phyloP scores from a whole-genome alignment of 2,113 vertebrate species.

The Ailurus styani region DNA sequence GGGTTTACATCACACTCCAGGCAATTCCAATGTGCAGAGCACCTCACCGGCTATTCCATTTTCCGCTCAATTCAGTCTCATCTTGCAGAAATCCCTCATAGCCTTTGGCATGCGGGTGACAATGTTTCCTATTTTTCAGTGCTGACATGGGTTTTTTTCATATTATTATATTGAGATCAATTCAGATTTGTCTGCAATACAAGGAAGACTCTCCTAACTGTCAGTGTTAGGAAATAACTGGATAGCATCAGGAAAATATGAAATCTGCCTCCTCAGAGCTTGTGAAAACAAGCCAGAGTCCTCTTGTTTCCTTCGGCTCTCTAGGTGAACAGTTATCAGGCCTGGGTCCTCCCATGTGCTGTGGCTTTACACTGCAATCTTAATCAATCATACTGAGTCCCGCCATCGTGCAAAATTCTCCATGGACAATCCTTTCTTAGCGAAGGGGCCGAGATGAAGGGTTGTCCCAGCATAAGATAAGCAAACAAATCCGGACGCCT shows the following conservation, averaged over 20 bases:
- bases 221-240: constrained; percentile 58
- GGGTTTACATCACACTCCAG: neutral
- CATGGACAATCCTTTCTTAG: neutral
- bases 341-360: neutral
- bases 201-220: constrained; percentile 55
- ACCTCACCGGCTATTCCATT: neutral
- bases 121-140: constrained; percentile 50
- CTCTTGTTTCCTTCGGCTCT: constrained; percentile 16
- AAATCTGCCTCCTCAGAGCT: constrained; percentile 49
- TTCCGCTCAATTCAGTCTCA: neutral
- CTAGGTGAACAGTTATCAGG: neutral
- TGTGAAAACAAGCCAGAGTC: constrained; percentile 32
- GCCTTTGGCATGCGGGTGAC: constrained; percentile 48
- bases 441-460: neutral
- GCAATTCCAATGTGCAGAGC: neutral
- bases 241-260: constrained; percentile 15
- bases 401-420: neutral
- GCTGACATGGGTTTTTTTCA: constrained; percentile 34
- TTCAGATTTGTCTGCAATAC: constrained; percentile 65
- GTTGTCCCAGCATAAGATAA: neutral
- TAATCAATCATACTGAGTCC: neutral
- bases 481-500: neutral
- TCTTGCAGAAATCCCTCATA: constrained; percentile 52
- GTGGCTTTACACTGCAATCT: neutral
- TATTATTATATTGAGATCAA: constrained; percentile 68